Evolutionary conservation across 2,888 invertebrate species (phyloP).

Genomic region (Malthinus flaveolus): DNA sequence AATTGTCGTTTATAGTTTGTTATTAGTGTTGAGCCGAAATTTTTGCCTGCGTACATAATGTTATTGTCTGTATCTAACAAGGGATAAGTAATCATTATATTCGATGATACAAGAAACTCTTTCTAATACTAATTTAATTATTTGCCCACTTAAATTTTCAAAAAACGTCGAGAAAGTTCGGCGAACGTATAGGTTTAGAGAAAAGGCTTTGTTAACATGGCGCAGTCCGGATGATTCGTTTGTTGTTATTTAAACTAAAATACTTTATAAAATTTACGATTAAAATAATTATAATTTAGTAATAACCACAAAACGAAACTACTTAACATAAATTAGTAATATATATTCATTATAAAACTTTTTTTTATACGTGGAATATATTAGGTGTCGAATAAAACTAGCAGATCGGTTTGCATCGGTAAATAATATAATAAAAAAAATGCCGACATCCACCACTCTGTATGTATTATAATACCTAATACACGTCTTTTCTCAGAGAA

Average conservation of each 20-base stretch:
- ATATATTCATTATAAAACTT: neutral
- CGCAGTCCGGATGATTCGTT: no score
- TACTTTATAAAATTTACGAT: no score
- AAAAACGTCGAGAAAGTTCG: no score
- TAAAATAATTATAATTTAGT: no score
- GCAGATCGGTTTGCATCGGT: slow-evolving; percentile 2
- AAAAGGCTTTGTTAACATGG: no score
- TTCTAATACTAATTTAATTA: no score
- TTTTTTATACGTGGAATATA: neutral
- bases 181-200: no score
- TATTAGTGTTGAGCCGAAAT: slow-evolving; percentile 30
- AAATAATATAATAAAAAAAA: slow-evolving; percentile 5
- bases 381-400: slow-evolving; percentile 7
- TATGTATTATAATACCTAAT: slow-evolving; percentile 11
- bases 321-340: slow-evolving; percentile 4
- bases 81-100: slow-evolving; percentile 31
- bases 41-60: slow-evolving; percentile 16
- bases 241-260: no score
- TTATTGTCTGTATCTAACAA: no score
- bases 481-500: slow-evolving; percentile 12
- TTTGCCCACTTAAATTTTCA: no score
- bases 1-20: slow-evolving; percentile 21
- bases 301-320: neutral
- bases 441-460: slow-evolving; percentile 8
- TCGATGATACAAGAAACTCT: slow-evolving; percentile 23